A percentile compares a stretch with the other conserved stretches of the same genome.
phyloP scores from a whole-genome alignment of 2,888 invertebrate genomes.

The Plebejus anna region DNA sequence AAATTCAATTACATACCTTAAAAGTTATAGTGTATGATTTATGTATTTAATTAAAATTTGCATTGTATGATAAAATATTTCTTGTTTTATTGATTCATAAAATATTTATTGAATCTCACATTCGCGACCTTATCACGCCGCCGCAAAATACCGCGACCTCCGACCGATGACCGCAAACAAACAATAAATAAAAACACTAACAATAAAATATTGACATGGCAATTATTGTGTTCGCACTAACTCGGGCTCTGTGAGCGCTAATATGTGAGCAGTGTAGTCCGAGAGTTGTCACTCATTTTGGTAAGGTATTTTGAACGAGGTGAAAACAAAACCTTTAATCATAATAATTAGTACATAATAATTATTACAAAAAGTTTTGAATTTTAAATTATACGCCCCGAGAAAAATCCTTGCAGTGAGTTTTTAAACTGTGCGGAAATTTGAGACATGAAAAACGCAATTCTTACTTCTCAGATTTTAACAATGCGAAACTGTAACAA shows the following conservation, averaged over 20 bases:
- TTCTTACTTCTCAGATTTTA: no score
- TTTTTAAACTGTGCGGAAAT: no score
- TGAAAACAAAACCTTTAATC: no score
- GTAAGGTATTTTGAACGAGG: no score
- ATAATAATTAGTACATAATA: no score
- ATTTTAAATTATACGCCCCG: no score
- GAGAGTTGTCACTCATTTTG: neutral
- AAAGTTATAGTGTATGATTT: neutral
- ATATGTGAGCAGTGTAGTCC: neutral
- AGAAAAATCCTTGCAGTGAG: no score
- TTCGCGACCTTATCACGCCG: neutral
- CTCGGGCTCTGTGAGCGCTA: neutral
- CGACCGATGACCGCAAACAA: neutral
- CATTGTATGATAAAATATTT: neutral
- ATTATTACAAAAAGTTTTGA: no score
- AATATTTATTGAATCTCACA: neutral
- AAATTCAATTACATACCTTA: neutral
- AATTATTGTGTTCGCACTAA: conserved; percentile 1
- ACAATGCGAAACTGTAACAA: no score
- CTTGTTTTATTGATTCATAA: neutral
- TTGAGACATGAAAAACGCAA: no score
- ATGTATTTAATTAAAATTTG: neutral
- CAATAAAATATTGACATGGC: neutral
- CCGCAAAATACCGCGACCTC: neutral
- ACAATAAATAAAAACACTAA: conserved; percentile 9